phyloP scores from a whole-genome alignment of 2,113 vertebrate genomes.

The Sylvilagus bachmani region DNA sequence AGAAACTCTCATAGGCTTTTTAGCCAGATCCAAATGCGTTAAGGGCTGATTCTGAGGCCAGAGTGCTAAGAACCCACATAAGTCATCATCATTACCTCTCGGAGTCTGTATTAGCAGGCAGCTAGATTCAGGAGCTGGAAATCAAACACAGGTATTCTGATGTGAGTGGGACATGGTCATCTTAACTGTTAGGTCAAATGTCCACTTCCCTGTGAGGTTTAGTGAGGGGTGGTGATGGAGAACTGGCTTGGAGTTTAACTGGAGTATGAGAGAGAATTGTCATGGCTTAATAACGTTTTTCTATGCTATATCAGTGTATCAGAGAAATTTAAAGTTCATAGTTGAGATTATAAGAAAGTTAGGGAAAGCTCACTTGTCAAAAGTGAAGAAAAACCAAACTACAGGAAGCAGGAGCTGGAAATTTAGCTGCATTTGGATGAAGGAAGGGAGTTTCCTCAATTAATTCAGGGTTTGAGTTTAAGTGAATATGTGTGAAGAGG shows the following conservation, averaged over 20 bases:
- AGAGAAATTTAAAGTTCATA: background rate
- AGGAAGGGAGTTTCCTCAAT: background rate
- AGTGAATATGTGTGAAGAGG: background rate
- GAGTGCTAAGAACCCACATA: no score
- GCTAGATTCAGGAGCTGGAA: no score
- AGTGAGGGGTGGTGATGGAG: background rate
- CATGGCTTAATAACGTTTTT: no score
- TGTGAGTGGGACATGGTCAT: no score
- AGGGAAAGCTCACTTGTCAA: background rate
- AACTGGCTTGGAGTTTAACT: background rate
- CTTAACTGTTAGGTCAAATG: no score
- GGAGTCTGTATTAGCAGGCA: no score
- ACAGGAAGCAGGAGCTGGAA: background rate
- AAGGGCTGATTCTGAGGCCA: no score
- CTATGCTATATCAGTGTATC: no score
- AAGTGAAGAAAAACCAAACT: background rate
- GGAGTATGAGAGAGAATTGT: background rate
- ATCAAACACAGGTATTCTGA: no score
- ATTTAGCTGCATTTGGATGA: background rate
- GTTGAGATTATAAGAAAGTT: background rate
- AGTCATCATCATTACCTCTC: no score
- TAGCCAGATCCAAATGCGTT: no score
- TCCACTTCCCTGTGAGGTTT: background rate
- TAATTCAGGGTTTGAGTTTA: background rate
- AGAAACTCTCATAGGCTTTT: no score